Evolutionary conservation across 1,140 invertebrate genomes (phyloP), one percentile per base, ranked within the genome.

Genomic region (Pomacea maculata): DNA sequence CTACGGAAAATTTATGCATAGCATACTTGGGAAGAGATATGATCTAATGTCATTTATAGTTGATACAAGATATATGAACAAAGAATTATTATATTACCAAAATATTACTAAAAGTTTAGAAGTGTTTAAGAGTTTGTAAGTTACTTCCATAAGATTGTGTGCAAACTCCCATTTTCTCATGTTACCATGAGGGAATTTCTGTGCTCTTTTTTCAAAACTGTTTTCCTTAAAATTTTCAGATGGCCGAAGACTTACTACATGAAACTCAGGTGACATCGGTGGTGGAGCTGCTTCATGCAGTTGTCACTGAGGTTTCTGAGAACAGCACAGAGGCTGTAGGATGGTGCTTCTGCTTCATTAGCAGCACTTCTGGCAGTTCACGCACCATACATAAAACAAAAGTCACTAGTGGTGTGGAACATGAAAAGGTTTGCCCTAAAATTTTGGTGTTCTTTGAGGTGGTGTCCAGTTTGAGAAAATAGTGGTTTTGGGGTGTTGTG

Each of bases 241-340:
- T 96, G 63, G 94, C 94, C 54, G 95, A 96, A 90, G 95, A 96
- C 90, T 92, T 97, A 68, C 92, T 98, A 29, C 95, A 95, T 3
- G 95, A 95, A 86, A 94, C 94, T 82, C 96, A 97, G 88, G 94
- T 94, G 80, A 94, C 95, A 55, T 93, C 95, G 17, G 95, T 98
- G 86, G 94, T 95, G 78, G 95, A 96, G 86, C 94, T 97, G 88
- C 94, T 98, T 75, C 94, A 95, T 86, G 96, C 97, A 88, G 95
- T 98, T 79, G 95, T 97, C 55, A 93, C 93, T 52, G 95, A 97
- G 91, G 92, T 98, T 81, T 94, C 95, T 86, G 94, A 95, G 83
- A 94, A 96, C 90, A 96, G 96, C 34, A 93, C 94, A 63, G 83
- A 79, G 19, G 85, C 86, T 75, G 84, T 88, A 6, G 64, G 78